Base-by-base conservation (phyloP, 2,888 invertebrate species). In the Caenorhabditis drosophilae region DNA sequence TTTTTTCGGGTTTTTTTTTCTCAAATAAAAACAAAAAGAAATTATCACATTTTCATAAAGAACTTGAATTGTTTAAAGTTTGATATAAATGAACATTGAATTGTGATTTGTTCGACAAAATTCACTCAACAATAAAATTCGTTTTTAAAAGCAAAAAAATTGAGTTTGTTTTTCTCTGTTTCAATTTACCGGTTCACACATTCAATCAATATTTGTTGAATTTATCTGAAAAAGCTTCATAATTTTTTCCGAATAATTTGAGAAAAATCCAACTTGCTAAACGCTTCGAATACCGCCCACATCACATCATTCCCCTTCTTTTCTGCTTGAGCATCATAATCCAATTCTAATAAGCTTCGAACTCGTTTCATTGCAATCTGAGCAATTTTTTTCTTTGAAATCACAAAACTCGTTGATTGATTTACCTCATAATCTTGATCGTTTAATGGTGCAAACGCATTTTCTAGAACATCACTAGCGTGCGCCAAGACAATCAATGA, bases 271-370 rank as follows among this genome's bases (percentile, higher is more conserved):
- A 90, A 97, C 90, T 97, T 97, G 83, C 92, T 93, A 87, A 97
- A 96, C 66, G 96, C 93, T 77, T 95, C 92, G 86, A 98, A 95
- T 62, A 98, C 97, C 53, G 96, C 95, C 97, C 97, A 99, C 88
- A 98, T 90, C 79, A 96, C 90, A 85, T 96, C 95, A 75, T 84
- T 73, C 55, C 73, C 73, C 68, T 77, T 77, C 86, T 96, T 93
- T 86, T 91, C 90, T 73, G 93, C 90, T 86, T 98, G 97, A 45
- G 91, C 90, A 85, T 99, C 97, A 86, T 93, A 92, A 87, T 98
- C 96, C 79, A 97, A 89, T 85, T 98, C 97, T 77, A 98, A 89
- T 47, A 99, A 88, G 81, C 93, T 92, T 76, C 97, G 89, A 48
- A 98, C 94, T 83, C 98, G 90, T 83, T 94, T 91, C 90, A 96